Evolutionary conservation across 2,888 invertebrate genomes (phyloP).

Genomic region (Zele albiditarsus): DNA sequence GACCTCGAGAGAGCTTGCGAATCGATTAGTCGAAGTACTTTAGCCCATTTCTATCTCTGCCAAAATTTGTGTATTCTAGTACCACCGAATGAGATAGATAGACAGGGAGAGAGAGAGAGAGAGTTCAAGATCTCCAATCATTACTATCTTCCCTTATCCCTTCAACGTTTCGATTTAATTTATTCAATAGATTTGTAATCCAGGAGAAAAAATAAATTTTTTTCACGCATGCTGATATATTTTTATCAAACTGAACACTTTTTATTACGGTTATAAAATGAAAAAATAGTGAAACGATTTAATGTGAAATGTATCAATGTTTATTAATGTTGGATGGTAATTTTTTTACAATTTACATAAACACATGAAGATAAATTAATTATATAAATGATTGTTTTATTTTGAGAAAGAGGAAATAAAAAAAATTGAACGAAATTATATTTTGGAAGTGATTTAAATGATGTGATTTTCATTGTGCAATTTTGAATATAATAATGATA

Average conservation of each 20-base stretch:
- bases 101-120: background rate
- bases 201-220: too few relatives aligned
- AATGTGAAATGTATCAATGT: too few relatives aligned
- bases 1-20: conserved; percentile 13
- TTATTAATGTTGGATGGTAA: too few relatives aligned
- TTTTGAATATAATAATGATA: background rate
- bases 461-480: too few relatives aligned
- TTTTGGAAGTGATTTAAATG: too few relatives aligned
- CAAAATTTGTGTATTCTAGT: conserved; percentile 15
- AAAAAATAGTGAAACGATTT: too few relatives aligned
- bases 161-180: background rate
- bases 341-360: background rate
- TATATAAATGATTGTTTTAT: background rate
- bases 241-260: too few relatives aligned
- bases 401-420: too few relatives aligned
- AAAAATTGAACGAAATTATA: too few relatives aligned
- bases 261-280: too few relatives aligned
- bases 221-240: too few relatives aligned
- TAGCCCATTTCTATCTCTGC: conserved; percentile 13
- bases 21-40: conserved; percentile 32
- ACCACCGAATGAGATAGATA: background rate
- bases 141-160: background rate
- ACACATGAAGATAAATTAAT: background rate
- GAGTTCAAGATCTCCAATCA: background rate
- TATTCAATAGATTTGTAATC: background rate